These are phyloP conservation scores for Crenichthys baileyi DNA, from an alignment of 2,797 vertebrate species.

Conservation along the genomic window DNA sequence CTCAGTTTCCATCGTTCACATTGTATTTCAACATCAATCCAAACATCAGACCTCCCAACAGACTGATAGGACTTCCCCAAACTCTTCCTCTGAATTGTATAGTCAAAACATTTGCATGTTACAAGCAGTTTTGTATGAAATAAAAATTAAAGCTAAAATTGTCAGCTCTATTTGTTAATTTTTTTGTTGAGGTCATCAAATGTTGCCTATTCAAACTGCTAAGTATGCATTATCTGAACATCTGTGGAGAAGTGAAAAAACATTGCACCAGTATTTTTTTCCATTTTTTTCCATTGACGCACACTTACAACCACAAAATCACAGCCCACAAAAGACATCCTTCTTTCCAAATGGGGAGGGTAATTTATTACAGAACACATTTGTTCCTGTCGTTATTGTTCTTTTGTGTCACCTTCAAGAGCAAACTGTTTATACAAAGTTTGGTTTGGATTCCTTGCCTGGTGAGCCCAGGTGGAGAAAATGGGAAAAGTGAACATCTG, in stretches of 20 bases:
- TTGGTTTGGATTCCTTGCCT: neutral
- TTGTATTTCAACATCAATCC: no score
- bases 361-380: neutral
- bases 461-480: neutral
- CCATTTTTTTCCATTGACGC: no score
- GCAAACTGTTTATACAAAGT: no score
- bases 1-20: no score
- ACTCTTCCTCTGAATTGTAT: no score
- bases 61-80: no score
- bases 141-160: neutral
- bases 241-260: neutral
- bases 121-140: no score
- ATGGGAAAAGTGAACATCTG: constrained; percentile 62
- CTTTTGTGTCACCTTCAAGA: neutral
- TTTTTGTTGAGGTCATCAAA: neutral
- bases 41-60: no score
- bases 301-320: no score
- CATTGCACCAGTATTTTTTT: no score
- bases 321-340: neutral
- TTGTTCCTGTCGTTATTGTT: neutral
- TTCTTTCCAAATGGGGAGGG: neutral
- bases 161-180: neutral
- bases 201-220: neutral
- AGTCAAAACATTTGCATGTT: no score
- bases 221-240: neutral